Base-by-base conservation (phyloP, 2,797 vertebrate species). In the Acrossocheilus fasciatus region DNA sequence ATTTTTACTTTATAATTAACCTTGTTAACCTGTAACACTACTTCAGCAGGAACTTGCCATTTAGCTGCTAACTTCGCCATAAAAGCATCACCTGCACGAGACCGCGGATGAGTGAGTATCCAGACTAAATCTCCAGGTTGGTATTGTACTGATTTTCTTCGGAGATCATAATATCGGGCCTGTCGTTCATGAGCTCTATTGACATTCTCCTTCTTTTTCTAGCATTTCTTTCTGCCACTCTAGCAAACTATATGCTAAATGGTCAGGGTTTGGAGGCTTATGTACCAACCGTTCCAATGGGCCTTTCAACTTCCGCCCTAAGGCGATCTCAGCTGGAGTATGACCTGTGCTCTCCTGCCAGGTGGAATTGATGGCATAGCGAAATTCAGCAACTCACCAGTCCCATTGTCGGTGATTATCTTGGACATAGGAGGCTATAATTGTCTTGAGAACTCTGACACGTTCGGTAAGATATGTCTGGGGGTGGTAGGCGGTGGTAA, bases 281-380 rank as follows among this genome's bases (percentile, higher is more conserved):
- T 20, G 6, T 8, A 57, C 23, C 11, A 82, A 5, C 0, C 10
- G 6, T 52, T 88, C 77, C 7, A 75, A 10, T 4, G 69, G 69
- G 15, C 77, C 77, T 17, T 75, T 64, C 1, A 57, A 43, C 6
- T 62, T 62, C 3, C 9, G 17, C 2, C 74, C 54, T 15, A 84
- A 52, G 18, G 77, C 34, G 3, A 87, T n/a, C 57, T 88, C 77
- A 34, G 82, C 76, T 54, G 74, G 74, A 43, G 77, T 81, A 7
- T 80, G 17, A 26, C 50, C 57, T 4, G 54, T 87, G 17, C 54
- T 84, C 36, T 87, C 82, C 39, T 81, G 82, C 20, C 69, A 45
- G 41, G 68, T 15, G 5, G 68, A 41, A 45, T 84, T 87, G 18
- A 84, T 17, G 50, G 76, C 68, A 26, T 80, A 84, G 1, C 17